Conservation (phyloP, 2,113 vertebrate species). For the Etheostoma spectabile region DNA sequence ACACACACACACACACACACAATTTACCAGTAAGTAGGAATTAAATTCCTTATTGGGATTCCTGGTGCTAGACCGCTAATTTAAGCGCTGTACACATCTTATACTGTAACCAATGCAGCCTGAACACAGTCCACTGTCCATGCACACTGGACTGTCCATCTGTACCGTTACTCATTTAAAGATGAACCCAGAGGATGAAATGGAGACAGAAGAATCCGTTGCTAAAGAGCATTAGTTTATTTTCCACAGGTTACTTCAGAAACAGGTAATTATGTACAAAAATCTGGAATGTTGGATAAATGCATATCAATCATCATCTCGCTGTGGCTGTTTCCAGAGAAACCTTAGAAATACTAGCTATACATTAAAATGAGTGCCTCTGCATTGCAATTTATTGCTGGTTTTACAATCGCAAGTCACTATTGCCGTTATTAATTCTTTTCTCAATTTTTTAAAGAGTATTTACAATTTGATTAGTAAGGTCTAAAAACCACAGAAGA, state of each 20-base stretch:
- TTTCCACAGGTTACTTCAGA: constrained; percentile 92
- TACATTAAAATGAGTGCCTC: constrained; percentile 86
- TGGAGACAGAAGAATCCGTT: constrained; percentile 36
- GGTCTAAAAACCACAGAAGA: constrained; percentile 82
- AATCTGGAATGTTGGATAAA: constrained; percentile 96
- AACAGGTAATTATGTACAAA: constrained; percentile 93
- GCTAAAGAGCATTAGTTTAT: constrained; percentile 94
- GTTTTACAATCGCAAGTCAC: constrained; percentile 86
- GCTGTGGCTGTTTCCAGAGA: constrained; percentile 83
- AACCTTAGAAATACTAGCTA: constrained; percentile 83
- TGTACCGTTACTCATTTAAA: background rate
- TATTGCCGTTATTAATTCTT: constrained; percentile 82
- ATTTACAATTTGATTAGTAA: constrained; percentile 89
- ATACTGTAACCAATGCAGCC: too few relatives aligned
- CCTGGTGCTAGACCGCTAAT: background rate
- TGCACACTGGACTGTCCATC: background rate
- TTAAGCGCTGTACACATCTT: background rate
- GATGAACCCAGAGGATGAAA: constrained; percentile 11
- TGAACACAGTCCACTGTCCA: background rate
- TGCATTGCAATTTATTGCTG: constrained; percentile 91
- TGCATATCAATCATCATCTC: constrained; percentile 88
- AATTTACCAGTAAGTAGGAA: too few relatives aligned
- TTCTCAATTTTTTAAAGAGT: constrained; percentile 77
- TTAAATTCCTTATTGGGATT: background rate
- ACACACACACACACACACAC: too few relatives aligned